A percentile compares a stretch with the other conserved stretches of the same genome.
These are phyloP conservation scores for Chironomus striatipennis DNA, from an alignment of 1,140 invertebrate genomes.

Conservation along the genomic window DNA sequence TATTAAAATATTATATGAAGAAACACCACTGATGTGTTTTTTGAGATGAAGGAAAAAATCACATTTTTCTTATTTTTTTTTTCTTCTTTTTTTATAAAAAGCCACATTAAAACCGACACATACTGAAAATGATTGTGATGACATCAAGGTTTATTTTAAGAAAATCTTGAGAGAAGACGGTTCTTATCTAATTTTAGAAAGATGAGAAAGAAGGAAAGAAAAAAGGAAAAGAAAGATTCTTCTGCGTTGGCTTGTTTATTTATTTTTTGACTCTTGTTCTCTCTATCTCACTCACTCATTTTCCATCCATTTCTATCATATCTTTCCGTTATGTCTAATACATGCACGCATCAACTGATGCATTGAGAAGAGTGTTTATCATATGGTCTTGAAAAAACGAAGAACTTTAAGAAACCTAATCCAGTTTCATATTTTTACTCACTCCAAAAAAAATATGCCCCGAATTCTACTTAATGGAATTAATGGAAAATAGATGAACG, in stretches of 20 bases:
- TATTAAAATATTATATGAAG: not conserved
- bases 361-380: conserved; percentile 6
- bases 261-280: not conserved
- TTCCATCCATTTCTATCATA: not conserved
- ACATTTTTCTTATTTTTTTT: conserved; percentile 3
- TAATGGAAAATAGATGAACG: too few relatives aligned
- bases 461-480: too few relatives aligned
- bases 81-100: conserved; percentile 5
- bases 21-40: conserved; percentile 7
- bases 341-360: not conserved
- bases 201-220: not conserved
- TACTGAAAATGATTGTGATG: conserved; percentile 23
- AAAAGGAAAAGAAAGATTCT: conserved; percentile 7
- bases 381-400: not conserved
- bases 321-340: conserved; percentile 13
- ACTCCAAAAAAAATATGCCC: not conserved
- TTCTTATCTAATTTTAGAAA: conserved; percentile 22
- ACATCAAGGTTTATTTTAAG: conserved; percentile 22
- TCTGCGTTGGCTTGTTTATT: conserved; percentile 2
- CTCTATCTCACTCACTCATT: not conserved
- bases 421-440: too few relatives aligned
- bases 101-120: conserved; percentile 22
- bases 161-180: conserved; percentile 18
- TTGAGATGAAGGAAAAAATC: conserved; percentile 8
- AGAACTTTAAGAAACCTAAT: too few relatives aligned